Evolutionary conservation across 2,888 invertebrate species (phyloP).

Genomic region (Helobdella robusta): DNA sequence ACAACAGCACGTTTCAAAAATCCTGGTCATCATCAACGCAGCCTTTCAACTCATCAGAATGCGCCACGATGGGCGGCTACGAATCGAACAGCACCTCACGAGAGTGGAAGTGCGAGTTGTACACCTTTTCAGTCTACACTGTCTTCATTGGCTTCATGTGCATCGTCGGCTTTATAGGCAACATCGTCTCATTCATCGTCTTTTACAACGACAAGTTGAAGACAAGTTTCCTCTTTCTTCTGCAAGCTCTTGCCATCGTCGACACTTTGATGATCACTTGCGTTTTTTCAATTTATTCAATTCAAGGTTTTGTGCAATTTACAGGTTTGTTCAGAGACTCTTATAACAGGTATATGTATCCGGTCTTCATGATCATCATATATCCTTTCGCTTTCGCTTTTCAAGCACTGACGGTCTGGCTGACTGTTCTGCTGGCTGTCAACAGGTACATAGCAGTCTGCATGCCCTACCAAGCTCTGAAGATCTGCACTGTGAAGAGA

Average conservation of each 20-base stretch:
- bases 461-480: constrained; percentile 34
- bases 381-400: constrained; percentile 27
- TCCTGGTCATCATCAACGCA: no score
- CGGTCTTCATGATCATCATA: constrained; percentile 1
- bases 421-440: constrained; percentile 16
- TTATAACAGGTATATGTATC: constrained; percentile 9
- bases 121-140: constrained; percentile 33
- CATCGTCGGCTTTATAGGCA: constrained; percentile 33
- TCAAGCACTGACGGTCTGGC: not conserved
- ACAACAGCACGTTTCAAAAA: no score
- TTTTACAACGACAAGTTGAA: constrained; percentile 35
- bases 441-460: constrained; percentile 36
- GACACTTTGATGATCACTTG: constrained; percentile 32
- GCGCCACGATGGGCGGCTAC: no score
- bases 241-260: constrained; percentile 34
- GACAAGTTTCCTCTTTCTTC: constrained; percentile 35
- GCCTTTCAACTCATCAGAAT: no score
- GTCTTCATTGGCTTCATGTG: constrained; percentile 31
- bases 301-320: constrained; percentile 30
- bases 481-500: constrained; percentile 33
- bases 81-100: constrained; percentile 6
- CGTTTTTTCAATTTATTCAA: constrained; percentile 32
- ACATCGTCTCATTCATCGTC: constrained; percentile 33
- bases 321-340: constrained; percentile 13
- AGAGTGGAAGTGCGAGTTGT: constrained; percentile 28